Base-by-base conservation (phyloP, 2,113 vertebrate species). In the Excalfactoria chinensis region DNA sequence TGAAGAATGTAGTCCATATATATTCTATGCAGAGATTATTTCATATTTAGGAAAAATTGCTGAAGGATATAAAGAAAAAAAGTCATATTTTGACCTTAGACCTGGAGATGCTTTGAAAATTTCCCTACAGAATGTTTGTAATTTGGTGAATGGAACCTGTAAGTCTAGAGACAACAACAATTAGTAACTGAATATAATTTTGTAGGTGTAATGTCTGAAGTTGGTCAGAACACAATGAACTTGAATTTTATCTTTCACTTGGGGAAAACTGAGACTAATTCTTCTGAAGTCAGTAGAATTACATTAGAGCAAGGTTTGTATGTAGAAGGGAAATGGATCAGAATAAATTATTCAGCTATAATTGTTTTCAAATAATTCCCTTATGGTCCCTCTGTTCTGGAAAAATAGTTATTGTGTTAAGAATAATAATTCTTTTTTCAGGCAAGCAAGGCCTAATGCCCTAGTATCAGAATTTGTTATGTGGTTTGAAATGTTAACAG, bases 241-340 rank as follows among this genome's bases (percentile, higher is more conserved):
- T 63, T 73, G 25, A 83, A 25, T 67, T 37, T 85, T 35, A 51
- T 88, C 40, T 88, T 86, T 88, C 48, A 41, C 25, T 63, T 89
- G 34, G 11, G 34, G 43, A 76, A 84, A 93, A 89, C 4, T 63
- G 49, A 62, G 15, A 79, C 9, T 37, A 63, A 53, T 73, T 82
- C 58, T 91, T 69, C 67, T 59, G 67, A 82, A 94, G 69, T 86
- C 25, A 46, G 35, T 73, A 75, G 34, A 90, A 82, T 63, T 87
- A 51, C 28, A 34, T 69, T 62, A 86, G 23, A 68, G 23, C 8
- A 78, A 84, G 5, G 43, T 88, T 80, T 64, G 8, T 71, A 53
- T 86, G 5, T 25, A 75, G 14, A 78, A 88, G 19, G 11, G 26
- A 76, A 86, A 55, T 59, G 11, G 44, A 62, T 18, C 34, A 89